Evolutionary conservation across 1,140 invertebrate genomes (phyloP), one percentile per base, ranked within the genome.

Genomic region (Cyclina sinensis): DNA sequence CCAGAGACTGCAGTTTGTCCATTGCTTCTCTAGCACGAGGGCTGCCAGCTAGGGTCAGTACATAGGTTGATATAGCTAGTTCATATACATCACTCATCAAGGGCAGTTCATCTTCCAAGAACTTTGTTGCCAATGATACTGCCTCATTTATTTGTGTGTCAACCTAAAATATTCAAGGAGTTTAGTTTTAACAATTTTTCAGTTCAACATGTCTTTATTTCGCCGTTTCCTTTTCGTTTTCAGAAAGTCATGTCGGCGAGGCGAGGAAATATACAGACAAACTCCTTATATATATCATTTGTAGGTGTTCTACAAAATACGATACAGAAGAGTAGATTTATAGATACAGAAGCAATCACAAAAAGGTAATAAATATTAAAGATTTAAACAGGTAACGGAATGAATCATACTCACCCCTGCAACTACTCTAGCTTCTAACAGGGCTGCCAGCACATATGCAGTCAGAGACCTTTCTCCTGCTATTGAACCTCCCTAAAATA

Each of bases 401-500:
- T 30, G 21, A 18, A 18, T 9, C 0, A 65, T 73, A 82, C 79
- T 57, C 54, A 88, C 86, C 51, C 86, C 79, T 62, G 73, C 48
- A 30, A 90, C 59, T 11, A 35, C 30, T 78, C 76, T 32, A 14
- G 90, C 86, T 57, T 93, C 91, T 27, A 86, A 48, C n/a, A 92
- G 39, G 7, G 92, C 78, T 54, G 91, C 87, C 0, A 92, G 39
- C 0, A 89, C 86, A 74, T 91, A 93, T 14, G 90, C 89, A 0
- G 90, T 92, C 16, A 91, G 80, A 21, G 91, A 73, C 14, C 87
- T 81, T 27, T 84, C 84, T 30, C 91, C 90, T 18, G 89, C 84
- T 11, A 68, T 88, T 1, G 92, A 93, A 24, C 92, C 92, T 39
- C 92, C 92, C 92, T 93, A 81, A 51, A 74, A 90, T n/a, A n/a